Evolutionary conservation across 2,113 vertebrate species (phyloP).

Genomic region (Laterallus jamaicensis): DNA sequence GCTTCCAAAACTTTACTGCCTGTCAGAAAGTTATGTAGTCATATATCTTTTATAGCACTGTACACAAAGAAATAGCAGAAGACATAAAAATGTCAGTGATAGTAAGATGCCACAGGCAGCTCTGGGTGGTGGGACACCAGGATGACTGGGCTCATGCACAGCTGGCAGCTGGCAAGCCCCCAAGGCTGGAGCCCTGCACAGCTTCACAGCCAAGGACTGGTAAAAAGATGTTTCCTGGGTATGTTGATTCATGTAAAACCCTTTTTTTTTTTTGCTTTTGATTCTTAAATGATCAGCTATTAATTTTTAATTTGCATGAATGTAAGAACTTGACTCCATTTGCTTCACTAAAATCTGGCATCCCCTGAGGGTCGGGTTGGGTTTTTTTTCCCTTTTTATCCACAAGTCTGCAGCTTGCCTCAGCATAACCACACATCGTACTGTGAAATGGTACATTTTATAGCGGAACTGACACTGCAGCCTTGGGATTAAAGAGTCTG

Average conservation of each 20-base stretch:
- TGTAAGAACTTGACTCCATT: neutral
- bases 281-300: neutral
- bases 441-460: neutral
- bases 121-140: neutral
- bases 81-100: neutral
- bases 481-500: neutral
- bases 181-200: accelerated
- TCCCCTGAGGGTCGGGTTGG: neutral
- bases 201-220: neutral
- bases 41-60: neutral
- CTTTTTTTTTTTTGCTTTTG: neutral
- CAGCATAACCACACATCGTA: neutral
- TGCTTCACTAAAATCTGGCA: neutral
- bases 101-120: neutral
- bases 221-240: neutral
- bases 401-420: neutral
- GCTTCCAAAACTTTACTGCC: neutral
- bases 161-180: neutral
- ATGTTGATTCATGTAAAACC: neutral
- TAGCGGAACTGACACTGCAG: neutral
- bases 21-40: neutral
- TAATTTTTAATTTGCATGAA: constrained; percentile 4
- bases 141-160: accelerated
- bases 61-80: neutral
- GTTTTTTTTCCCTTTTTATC: neutral